These are phyloP conservation scores for Pomatostomus ruficeps DNA, from an alignment of 2,113 vertebrate genomes.

Conservation along the genomic window DNA sequence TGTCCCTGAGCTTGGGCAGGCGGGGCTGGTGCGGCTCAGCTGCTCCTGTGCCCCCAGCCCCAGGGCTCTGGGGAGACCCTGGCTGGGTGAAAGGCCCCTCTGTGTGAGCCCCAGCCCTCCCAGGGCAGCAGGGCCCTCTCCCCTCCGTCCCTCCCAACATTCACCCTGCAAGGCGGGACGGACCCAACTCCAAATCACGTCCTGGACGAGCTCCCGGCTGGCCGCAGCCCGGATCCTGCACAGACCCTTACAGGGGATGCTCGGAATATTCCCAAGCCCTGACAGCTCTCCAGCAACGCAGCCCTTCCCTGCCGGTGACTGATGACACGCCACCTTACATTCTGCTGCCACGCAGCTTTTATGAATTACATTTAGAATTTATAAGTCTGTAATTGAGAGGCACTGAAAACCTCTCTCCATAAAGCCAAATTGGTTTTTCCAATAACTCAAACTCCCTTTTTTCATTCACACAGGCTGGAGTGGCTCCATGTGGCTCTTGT, in stretches of 20 bases:
- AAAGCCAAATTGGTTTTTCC: not conserved
- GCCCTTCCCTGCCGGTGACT: not conserved
- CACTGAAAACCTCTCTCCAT: not conserved
- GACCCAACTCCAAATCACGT: fast-evolving
- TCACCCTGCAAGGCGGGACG: fast-evolving
- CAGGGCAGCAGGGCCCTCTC: not conserved
- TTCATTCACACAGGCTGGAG: not conserved
- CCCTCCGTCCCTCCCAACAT: not conserved
- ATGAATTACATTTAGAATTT: not conserved
- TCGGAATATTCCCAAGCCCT: fast-evolving
- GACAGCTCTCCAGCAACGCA: fast-evolving
- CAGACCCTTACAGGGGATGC: not conserved
- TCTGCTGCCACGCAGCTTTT: not conserved
- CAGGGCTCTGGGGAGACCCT: not conserved
- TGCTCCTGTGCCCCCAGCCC: not conserved
- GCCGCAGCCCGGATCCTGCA: fast-evolving
- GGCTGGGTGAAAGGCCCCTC: not conserved
- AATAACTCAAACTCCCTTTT: not conserved
- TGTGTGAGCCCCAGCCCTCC: not conserved
- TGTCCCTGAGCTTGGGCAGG: not conserved
- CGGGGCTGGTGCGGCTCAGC: not conserved
- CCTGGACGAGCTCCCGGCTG: not conserved
- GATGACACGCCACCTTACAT: not conserved
- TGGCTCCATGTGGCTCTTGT: not conserved
- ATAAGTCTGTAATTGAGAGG: not conserved